Conservation (phyloP, 2,113 vertebrate species). For the Gasterosteus aculeatus region DNA sequence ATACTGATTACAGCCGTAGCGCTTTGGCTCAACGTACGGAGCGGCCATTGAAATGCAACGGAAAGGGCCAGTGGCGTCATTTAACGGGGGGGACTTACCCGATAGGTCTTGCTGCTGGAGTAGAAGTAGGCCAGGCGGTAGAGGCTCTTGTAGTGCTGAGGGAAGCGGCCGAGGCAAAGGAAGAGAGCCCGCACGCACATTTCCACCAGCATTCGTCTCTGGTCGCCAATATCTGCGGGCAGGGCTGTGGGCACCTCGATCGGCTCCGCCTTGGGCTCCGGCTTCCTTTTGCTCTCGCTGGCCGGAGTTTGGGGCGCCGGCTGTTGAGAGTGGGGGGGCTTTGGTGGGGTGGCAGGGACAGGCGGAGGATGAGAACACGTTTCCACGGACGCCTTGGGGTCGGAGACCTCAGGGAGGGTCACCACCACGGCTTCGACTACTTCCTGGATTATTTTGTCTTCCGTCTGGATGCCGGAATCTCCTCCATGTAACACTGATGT, state of each 20-base stretch:
- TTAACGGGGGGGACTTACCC: constrained; percentile 79
- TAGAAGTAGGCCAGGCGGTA: constrained; percentile 96
- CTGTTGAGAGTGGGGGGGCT: constrained; percentile 56
- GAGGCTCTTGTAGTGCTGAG: constrained; percentile 99
- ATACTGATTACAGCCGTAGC: constrained; percentile 32
- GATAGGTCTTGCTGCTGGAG: constrained; percentile 89
- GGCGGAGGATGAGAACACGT: constrained; percentile 53
- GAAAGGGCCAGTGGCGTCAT: not conserved
- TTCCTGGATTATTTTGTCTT: constrained; percentile 74
- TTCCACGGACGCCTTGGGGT: constrained; percentile 70
- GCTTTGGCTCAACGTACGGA: constrained; percentile 19
- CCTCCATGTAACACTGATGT: constrained; percentile 55
- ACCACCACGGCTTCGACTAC: constrained; percentile 76
- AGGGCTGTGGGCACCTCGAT: constrained; percentile 86
- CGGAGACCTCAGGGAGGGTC: constrained; percentile 66
- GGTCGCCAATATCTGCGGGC: constrained; percentile 85
- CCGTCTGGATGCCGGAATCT: constrained; percentile 54
- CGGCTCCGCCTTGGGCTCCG: constrained; percentile 78
- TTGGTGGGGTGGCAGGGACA: constrained; percentile 69
- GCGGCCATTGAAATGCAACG: constrained; percentile 13
- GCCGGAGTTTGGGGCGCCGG: constrained; percentile 49
- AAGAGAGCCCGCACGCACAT: constrained; percentile 90
- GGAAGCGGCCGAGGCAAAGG: constrained; percentile 94
- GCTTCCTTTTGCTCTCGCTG: constrained; percentile 84
- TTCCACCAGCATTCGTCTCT: constrained; percentile 89